Evolutionary conservation across 2,113 vertebrate species (phyloP), one percentile per base, ranked within the genome.

Genomic region (Neoarius graeffei): DNA sequence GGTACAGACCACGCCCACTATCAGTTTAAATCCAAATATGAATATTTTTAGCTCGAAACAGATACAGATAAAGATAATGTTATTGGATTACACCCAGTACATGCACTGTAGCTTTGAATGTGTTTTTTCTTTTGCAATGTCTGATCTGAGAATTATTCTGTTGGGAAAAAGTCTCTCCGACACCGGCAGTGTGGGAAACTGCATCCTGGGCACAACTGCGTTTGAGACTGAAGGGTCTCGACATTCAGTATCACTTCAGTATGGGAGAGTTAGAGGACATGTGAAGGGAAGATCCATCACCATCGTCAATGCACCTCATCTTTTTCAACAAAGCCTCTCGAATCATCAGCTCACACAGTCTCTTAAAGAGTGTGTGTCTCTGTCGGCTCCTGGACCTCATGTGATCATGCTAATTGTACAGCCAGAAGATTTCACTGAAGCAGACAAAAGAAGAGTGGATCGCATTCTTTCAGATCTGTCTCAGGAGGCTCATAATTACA

Each of bases 301-400:
- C 7, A 3, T 89, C 56, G 69, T 89, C 50, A 35, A 42, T 62
- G 23, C 35, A 30, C 85, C 85, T 69, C 30, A 89, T 52, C 59
- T 89, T n/a, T 74, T 86, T 14, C 5, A 82, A 6, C 8, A 42
- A 11, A 3, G 71, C 7, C 57, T 80, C 59, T 59, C 71, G 10
- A 5, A 30, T 13, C 19, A 54, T 27, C 2, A 71, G 5, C 57
- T 89, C 42, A 83, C 17, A 5, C 35, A 13, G n/a, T 8, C 5
- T 67, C 23, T 89, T 50, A 54, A n/a, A 59, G 56, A 85, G 57
- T 85, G 89, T 81, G 27, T 81, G 14, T 56, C 48, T 64, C 83
- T 87, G 20, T 87, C n/a, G 48, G 48, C 13, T 87, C 88, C 81
- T 80, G 81, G 88, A 73, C 85, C 85, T 79, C 85, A 77, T 54